Conservation (phyloP, 2,888 invertebrate genomes). For the Gymnoscelis rufifasciata region DNA sequence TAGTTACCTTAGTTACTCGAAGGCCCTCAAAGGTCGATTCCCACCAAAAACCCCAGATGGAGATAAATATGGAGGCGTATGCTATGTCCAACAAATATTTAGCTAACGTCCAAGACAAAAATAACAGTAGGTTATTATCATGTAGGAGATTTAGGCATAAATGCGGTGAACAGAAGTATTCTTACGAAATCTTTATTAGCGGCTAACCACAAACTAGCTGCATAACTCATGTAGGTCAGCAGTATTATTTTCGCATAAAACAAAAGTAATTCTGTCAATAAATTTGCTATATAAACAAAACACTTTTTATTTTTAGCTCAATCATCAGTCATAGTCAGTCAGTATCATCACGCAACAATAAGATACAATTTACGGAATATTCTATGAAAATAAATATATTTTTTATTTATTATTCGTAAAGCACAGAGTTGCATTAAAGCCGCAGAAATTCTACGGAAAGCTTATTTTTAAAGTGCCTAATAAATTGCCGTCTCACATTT, state of each 20-base stretch:
- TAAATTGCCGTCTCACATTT: neutral
- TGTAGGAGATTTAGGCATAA: neutral
- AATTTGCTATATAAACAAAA: slow-evolving; percentile 34
- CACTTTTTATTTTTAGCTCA: slow-evolving; percentile 37
- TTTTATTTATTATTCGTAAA: neutral
- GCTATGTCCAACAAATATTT: too few species aligned
- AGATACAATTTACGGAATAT: slow-evolving; percentile 4
- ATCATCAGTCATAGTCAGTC: too few species aligned
- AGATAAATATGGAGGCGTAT: too few species aligned
- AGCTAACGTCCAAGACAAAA: neutral
- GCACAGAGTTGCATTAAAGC: neutral
- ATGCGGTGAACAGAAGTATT: slow-evolving; percentile 7
- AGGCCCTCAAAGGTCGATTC: too few species aligned
- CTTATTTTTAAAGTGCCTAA: too few species aligned
- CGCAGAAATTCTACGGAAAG: too few species aligned
- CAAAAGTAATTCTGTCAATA: slow-evolving; percentile 24
- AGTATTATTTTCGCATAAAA: slow-evolving; percentile 34
- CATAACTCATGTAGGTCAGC: slow-evolving; percentile 35
- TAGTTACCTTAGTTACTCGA: too few species aligned
- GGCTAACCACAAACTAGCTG: slow-evolving; percentile 30
- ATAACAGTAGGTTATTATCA: neutral
- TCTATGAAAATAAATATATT: slow-evolving; percentile 5
- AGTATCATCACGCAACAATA: slow-evolving; percentile 3
- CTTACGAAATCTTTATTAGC: slow-evolving; percentile 25
- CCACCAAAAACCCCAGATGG: too few species aligned